These are phyloP conservation scores for Dione juno DNA, from an alignment of 2,888 invertebrate species.

Conservation along the genomic window DNA sequence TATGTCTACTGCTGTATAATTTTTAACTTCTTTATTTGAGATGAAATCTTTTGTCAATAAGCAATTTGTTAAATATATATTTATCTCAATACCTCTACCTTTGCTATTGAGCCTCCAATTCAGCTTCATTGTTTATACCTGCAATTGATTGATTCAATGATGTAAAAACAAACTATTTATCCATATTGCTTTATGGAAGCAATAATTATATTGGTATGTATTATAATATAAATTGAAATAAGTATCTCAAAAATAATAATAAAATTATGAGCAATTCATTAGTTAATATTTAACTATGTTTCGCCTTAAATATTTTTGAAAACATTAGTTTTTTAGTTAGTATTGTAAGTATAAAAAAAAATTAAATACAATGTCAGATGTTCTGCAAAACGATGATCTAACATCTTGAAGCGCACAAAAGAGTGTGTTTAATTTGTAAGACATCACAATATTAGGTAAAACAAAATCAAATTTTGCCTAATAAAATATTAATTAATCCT, in stretches of 20 bases:
- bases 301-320: constrained; percentile 49
- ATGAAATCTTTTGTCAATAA: constrained; percentile 8
- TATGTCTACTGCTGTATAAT: constrained; percentile 19
- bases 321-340: constrained; percentile 42
- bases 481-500: constrained; percentile 51
- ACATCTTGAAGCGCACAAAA: constrained; percentile 5
- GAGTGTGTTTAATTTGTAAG: constrained; percentile 12
- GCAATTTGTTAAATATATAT: background rate
- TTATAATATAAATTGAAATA: constrained; percentile 17
- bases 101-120: constrained; percentile 9
- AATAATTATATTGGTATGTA: constrained; percentile 18
- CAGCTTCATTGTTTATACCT: background rate
- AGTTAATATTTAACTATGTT: constrained; percentile 44
- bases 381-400: constrained; percentile 17
- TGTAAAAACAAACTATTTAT: background rate
- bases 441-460: constrained; percentile 33
- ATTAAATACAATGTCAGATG: constrained; percentile 1
- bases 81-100: background rate
- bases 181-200: constrained; percentile 13
- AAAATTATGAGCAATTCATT: constrained; percentile 30
- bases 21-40: background rate
- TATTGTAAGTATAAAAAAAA: constrained; percentile 29
- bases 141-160: background rate
- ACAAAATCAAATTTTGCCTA: constrained; percentile 35
- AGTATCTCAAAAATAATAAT: constrained; percentile 28